Percentiles rank a stretch among this genome's conserved stretches.
Evolutionary conservation across 92 coral and sea anemone species (phyloP).

Genomic region (Phenganax marumi): DNA sequence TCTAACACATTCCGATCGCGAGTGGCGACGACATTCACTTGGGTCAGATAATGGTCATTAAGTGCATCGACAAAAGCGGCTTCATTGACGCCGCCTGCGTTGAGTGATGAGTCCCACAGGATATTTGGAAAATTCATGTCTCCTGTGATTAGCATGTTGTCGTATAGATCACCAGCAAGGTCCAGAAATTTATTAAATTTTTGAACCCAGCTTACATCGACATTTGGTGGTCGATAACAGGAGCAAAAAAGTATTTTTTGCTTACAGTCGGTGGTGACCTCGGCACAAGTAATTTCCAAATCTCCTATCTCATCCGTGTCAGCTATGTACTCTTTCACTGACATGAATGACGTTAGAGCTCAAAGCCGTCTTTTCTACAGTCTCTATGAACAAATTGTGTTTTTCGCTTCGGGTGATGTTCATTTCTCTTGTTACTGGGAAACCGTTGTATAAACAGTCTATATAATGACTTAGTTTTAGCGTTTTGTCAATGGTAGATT

Average conservation of each 20-base stretch:
- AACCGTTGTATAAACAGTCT: too few species aligned
- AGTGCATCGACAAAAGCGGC: slow-evolving; percentile 48
- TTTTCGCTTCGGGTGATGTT: too few species aligned
- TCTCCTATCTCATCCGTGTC: slow-evolving; percentile 16
- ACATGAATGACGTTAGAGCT: slow-evolving; percentile 42
- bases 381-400: too few species aligned
- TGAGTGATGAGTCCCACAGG: slow-evolving; percentile 42
- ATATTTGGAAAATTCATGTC: slow-evolving; percentile 43
- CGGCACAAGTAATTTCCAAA: slow-evolving; percentile 31
- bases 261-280: slow-evolving; percentile 42
- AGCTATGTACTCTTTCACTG: slow-evolving; percentile 25
- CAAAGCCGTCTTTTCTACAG: too few species aligned
- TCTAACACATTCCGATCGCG: slow-evolving; percentile 51
- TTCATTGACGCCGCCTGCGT: slow-evolving; percentile 42
- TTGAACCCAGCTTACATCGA: slow-evolving; percentile 36
- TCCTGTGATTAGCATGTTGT: slow-evolving; percentile 44
- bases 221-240: slow-evolving; percentile 48
- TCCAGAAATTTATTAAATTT: slow-evolving; percentile 35
- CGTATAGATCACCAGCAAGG: slow-evolving; percentile 42
- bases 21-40: slow-evolving; percentile 50
- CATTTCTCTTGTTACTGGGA: too few species aligned
- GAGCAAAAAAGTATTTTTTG: slow-evolving; percentile 30
- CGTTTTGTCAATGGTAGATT: too few species aligned
- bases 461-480: too few species aligned
- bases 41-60: slow-evolving; percentile 51